These are phyloP conservation scores for Corydoras maculifer DNA, from an alignment of 2,113 vertebrate species.

Conservation along the genomic window DNA sequence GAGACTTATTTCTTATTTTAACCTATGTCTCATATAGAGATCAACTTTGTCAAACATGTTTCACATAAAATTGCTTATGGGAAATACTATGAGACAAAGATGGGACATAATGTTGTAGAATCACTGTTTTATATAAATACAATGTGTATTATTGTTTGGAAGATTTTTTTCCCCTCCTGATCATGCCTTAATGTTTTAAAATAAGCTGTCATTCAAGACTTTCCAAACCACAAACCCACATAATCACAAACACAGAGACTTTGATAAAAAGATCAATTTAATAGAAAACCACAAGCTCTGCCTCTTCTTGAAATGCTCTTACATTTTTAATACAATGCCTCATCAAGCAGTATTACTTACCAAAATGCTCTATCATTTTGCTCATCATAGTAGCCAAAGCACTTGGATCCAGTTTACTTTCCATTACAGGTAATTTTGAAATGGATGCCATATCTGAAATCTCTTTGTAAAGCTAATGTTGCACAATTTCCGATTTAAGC, in stretches of 20 bases:
- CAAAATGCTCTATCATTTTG: neutral
- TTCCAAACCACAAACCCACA: neutral
- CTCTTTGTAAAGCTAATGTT: conserved; percentile 1
- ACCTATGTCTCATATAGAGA: no score
- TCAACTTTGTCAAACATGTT: no score
- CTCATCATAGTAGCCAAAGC: neutral
- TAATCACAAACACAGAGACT: neutral
- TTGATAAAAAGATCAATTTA: conserved; percentile 9
- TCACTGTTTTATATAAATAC: no score
- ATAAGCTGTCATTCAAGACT: conserved; percentile 20
- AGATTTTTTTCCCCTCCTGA: no score
- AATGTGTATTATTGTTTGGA: no score
- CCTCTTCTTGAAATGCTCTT: conserved; percentile 3
- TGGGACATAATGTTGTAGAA: no score
- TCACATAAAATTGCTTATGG: no score
- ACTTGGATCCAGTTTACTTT: neutral
- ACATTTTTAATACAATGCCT: conserved; percentile 11
- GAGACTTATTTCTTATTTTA: no score
- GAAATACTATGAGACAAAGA: no score
- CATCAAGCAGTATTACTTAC: neutral
- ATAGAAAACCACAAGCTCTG: conserved; percentile 4
- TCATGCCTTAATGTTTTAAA: neutral
- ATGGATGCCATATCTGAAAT: conserved; percentile 3
- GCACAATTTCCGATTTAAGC: neutral
- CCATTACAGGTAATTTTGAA: conserved; percentile 11